Percentiles rank a stretch among this genome's conserved stretches.
Evolutionary conservation across 2,113 vertebrate genomes (phyloP).

Genomic region (Petroica traversi): DNA sequence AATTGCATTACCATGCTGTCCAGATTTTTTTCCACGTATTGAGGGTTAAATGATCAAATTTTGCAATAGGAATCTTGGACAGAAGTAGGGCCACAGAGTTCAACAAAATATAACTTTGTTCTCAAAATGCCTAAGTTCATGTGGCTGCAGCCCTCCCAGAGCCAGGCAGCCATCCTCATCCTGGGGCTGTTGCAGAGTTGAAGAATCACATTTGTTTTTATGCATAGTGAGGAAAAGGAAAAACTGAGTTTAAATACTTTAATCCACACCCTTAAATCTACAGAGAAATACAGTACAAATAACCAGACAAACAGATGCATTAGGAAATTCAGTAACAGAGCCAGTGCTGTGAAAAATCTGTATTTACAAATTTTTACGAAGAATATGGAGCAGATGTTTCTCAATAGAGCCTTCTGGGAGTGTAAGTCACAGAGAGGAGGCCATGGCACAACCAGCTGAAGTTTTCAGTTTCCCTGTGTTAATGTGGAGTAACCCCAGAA

Average conservation of each 20-base stretch:
- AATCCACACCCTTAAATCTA: constrained; percentile 24
- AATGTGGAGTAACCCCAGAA: background rate
- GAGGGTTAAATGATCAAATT: background rate
- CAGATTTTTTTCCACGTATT: background rate
- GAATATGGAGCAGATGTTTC: background rate
- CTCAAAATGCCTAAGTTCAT: background rate
- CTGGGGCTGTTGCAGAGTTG: background rate
- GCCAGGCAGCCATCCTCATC: background rate
- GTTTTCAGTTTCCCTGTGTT: background rate
- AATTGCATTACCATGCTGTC: background rate
- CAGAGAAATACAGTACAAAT: constrained; percentile 14
- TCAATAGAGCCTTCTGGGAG: background rate
- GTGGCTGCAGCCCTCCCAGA: background rate
- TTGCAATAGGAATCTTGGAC: background rate
- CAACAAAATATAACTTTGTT: background rate
- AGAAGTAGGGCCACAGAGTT: background rate
- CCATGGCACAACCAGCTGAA: background rate
- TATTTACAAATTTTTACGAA: background rate
- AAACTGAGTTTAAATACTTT: constrained; percentile 23
- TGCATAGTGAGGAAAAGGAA: background rate
- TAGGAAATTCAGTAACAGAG: background rate
- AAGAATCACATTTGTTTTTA: background rate
- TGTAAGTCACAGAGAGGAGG: background rate
- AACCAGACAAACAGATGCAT: background rate
- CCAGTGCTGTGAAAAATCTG: background rate